A percentile compares a stretch with the other conserved stretches of the same genome.
These are phyloP conservation scores for Acromyrmex charruanus DNA, from an alignment of 1,140 invertebrate genomes.

Conservation along the genomic window DNA sequence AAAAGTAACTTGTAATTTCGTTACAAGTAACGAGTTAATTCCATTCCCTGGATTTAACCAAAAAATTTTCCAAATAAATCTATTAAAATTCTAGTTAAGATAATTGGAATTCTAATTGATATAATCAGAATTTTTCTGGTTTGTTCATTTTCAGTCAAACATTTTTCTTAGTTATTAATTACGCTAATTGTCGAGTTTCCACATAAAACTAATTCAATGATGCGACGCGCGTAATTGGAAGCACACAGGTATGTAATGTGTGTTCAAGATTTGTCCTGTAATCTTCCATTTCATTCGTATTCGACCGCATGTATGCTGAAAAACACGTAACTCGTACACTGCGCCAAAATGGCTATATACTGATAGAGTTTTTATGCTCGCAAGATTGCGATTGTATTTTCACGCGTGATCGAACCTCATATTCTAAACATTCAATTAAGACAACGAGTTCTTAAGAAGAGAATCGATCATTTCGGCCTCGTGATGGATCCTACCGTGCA, in stretches of 20 bases:
- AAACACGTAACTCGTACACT: not conserved
- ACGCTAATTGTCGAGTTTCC: not conserved
- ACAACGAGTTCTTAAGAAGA: slow-evolving; percentile 9
- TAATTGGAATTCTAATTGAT: too few relatives aligned
- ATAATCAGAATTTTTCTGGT: too few relatives aligned
- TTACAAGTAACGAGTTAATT: too few relatives aligned
- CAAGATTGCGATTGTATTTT: not conserved
- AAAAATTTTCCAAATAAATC: too few relatives aligned
- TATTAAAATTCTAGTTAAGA: too few relatives aligned
- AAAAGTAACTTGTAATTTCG: too few relatives aligned
- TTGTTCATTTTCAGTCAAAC: too few relatives aligned
- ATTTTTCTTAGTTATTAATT: not conserved
- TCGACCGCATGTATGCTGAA: not conserved
- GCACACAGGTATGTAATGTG: not conserved
- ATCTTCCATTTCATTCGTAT: not conserved
- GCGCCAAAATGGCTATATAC: not conserved
- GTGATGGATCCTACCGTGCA: not conserved
- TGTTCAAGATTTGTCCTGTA: not conserved
- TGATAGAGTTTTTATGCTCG: not conserved
- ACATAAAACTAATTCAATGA: not conserved
- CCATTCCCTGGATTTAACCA: too few relatives aligned
- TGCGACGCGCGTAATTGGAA: not conserved
- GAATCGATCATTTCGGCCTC: slow-evolving; percentile 35
- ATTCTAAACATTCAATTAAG: slow-evolving; percentile 45
- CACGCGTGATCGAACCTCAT: slow-evolving; percentile 10